phyloP scores from a whole-genome alignment of 2,113 vertebrate genomes.

The Phodopus roborovskii region DNA sequence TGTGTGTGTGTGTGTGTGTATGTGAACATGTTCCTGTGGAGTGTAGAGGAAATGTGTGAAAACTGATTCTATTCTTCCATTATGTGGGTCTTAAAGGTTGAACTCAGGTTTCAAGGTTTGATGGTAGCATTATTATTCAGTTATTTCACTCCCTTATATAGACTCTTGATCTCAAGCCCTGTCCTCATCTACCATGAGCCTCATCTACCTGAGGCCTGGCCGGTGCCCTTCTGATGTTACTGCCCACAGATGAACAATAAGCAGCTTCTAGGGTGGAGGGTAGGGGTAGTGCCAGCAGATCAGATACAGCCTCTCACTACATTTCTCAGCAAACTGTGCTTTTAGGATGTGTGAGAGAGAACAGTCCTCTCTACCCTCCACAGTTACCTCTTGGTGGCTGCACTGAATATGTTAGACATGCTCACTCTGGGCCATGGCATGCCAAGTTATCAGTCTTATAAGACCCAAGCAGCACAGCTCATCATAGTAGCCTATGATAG shows the following conservation, averaged over 20 bases:
- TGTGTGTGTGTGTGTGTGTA: not conserved
- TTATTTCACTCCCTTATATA: not conserved
- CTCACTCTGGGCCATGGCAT: not conserved
- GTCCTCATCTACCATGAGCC: not conserved
- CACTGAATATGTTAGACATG: not conserved
- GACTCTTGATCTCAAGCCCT: not conserved
- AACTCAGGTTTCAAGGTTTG: not conserved
- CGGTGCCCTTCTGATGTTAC: not conserved
- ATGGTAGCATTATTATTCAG: not conserved
- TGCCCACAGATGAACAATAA: not conserved
- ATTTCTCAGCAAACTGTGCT: not conserved
- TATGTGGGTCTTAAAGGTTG: not conserved
- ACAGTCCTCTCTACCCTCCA: not conserved
- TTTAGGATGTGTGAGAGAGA: not conserved
- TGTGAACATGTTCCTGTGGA: not conserved
- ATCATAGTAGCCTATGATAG: not conserved
- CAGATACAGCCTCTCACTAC: not conserved
- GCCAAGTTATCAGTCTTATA: not conserved
- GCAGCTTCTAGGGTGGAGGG: no score
- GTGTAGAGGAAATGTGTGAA: no score
- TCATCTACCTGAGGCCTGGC: not conserved
- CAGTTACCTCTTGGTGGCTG: not conserved
- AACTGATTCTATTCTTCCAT: not conserved
- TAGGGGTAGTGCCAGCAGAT: not conserved
- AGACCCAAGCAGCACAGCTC: not conserved